A percentile compares a stretch with the other conserved stretches of the same genome.
Conservation (phyloP, 2,113 vertebrate genomes). For the Oostethus manadensis region DNA sequence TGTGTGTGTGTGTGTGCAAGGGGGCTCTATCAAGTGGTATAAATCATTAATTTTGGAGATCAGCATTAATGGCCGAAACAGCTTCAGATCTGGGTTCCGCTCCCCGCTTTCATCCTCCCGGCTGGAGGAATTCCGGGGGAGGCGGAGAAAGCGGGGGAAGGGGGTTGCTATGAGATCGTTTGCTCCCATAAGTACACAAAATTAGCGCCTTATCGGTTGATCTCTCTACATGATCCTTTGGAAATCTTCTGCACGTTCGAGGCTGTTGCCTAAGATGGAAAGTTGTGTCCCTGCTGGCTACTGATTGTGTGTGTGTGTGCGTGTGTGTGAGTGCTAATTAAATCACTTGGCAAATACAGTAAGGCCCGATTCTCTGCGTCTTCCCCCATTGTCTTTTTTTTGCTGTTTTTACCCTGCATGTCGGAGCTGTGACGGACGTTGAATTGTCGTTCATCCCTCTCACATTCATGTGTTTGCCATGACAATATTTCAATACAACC, state of each 20-base stretch:
- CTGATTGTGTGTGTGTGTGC: constrained; percentile 4
- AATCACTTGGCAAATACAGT: constrained; percentile 87
- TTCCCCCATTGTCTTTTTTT: constrained; percentile 73
- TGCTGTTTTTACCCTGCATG: constrained; percentile 66
- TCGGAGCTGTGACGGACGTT: constrained; percentile 47
- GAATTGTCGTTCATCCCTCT: constrained; percentile 66
- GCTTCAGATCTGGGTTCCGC: constrained; percentile 75
- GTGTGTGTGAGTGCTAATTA: constrained; percentile 77
- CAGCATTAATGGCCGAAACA: constrained; percentile 80
- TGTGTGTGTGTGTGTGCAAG: constrained; percentile 53
- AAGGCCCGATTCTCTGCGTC: constrained; percentile 77
- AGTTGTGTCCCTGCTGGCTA: constrained; percentile 54
- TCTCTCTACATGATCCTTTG: constrained; percentile 94
- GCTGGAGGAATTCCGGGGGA: constrained; percentile 74
- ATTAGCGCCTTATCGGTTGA: constrained; percentile 97
- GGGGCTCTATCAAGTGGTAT: constrained; percentile 77
- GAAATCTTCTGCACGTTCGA: constrained; percentile 82
- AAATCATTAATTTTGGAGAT: constrained; percentile 90
- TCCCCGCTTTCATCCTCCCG: constrained; percentile 73
- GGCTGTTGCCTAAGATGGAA: constrained; percentile 72
- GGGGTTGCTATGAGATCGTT: constrained; percentile 63
- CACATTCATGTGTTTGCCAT: constrained; percentile 18
- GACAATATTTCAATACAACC: constrained; percentile 49
- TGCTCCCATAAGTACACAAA: constrained; percentile 95
- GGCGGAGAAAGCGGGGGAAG: constrained; percentile 13